phyloP scores from a whole-genome alignment of 1,140 invertebrate genomes.

The Schlechtendalia chinensis region DNA sequence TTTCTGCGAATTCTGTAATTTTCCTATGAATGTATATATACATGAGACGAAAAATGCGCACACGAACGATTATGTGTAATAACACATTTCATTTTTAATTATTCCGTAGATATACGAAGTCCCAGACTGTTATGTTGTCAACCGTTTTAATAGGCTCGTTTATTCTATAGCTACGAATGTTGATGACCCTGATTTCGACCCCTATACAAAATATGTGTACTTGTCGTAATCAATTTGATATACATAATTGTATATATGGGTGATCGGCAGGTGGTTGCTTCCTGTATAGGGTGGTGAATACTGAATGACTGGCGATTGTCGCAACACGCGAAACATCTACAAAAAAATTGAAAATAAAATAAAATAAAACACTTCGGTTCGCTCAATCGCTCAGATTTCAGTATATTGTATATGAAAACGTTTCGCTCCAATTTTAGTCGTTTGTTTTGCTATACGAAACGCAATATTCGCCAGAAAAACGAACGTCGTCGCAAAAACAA shows the following conservation, averaged over 20 bases:
- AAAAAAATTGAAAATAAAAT: neutral
- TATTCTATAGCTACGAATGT: constrained; percentile 14
- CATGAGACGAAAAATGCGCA: no score
- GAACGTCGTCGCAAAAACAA: neutral
- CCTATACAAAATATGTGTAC: constrained; percentile 6
- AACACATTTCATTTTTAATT: no score
- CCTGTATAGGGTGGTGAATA: no score
- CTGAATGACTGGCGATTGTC: constrained; percentile 12
- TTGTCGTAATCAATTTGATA: constrained; percentile 30
- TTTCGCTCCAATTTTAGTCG: neutral
- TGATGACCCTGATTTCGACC: constrained; percentile 48
- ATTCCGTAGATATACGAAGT: neutral
- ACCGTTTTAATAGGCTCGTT: constrained; percentile 30
- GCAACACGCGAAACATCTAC: neutral
- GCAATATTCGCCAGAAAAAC: neutral
- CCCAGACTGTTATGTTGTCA: constrained; percentile 19
- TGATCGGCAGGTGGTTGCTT: neutral
- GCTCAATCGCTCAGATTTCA: no score
- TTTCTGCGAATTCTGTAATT: no score
- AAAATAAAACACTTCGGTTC: no score
- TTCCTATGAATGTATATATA: no score
- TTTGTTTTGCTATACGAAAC: neutral
- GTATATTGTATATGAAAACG: no score
- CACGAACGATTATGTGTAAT: no score
- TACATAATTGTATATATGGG: neutral